phyloP scores from a whole-genome alignment of 2,113 vertebrate species.

The Cephalophus harveyi region DNA sequence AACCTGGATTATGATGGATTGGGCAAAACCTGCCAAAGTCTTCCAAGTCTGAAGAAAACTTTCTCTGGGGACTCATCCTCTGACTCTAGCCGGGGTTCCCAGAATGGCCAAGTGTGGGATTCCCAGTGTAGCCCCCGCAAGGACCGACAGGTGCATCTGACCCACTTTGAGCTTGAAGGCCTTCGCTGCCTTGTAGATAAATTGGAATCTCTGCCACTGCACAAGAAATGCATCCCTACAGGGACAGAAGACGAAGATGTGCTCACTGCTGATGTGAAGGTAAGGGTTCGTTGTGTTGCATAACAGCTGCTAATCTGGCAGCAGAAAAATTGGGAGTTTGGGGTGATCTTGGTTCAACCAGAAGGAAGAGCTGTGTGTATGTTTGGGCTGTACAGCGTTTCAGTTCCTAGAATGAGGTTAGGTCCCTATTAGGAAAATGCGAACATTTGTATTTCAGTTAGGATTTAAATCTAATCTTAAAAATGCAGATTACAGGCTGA shows the following conservation, averaged over 20 bases:
- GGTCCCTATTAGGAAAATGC: not conserved
- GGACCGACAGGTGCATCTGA: slow-evolving; percentile 85
- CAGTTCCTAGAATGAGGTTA: not conserved
- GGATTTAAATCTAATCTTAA: not conserved
- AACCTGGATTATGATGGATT: slow-evolving; percentile 81
- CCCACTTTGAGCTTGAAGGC: slow-evolving; percentile 94
- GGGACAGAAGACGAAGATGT: slow-evolving; percentile 90
- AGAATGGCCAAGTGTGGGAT: slow-evolving; percentile 83
- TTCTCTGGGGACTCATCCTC: slow-evolving; percentile 81
- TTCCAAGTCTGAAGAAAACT: slow-evolving; percentile 80
- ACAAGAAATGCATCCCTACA: slow-evolving; percentile 94
- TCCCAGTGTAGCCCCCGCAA: slow-evolving; percentile 73
- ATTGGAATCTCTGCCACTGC: slow-evolving; percentile 91
- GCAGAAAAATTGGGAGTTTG: not conserved
- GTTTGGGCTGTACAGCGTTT: not conserved
- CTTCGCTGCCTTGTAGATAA: slow-evolving; percentile 93
- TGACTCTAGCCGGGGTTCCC: slow-evolving; percentile 79
- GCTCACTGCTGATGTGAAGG: slow-evolving; percentile 91
- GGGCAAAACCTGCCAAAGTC: slow-evolving; percentile 77
- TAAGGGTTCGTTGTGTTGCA: slow-evolving; percentile 56
- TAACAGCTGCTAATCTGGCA: not conserved
- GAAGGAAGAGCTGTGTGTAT: not conserved
- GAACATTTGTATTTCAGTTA: not conserved
- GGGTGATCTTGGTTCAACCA: not conserved
- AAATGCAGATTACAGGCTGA: not conserved